Conservation (phyloP, 2,888 invertebrate species). For the Meandrusa payeni region DNA sequence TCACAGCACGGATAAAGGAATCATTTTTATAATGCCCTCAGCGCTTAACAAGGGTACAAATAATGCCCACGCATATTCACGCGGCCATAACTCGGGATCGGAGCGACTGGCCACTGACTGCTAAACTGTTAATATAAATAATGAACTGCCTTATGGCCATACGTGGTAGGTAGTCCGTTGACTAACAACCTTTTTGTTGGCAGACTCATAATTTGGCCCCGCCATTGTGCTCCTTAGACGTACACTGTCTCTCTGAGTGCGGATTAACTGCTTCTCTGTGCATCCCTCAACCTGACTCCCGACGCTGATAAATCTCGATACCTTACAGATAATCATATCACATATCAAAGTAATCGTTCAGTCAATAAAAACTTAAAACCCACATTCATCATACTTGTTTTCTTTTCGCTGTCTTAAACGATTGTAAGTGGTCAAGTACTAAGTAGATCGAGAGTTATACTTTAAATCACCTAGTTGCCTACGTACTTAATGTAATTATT, state of each 20-base stretch:
- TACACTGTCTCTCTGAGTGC: constrained; percentile 24
- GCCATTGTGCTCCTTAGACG: constrained; percentile 25
- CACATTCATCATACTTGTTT: constrained; percentile 5
- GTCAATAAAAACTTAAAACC: constrained; percentile 3
- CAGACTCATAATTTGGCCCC: constrained; percentile 49
- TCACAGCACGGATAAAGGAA: constrained; percentile 79
- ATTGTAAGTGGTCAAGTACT: no score
- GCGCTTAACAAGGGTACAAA: constrained; percentile 79
- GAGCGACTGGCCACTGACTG: constrained; percentile 69
- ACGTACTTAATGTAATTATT: no score
- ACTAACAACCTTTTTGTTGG: constrained; percentile 73
- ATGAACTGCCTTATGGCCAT: constrained; percentile 76
- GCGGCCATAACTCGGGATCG: constrained; percentile 73
- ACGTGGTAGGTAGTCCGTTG: constrained; percentile 71
- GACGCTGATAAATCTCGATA: constrained; percentile 23
- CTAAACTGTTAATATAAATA: constrained; percentile 81
- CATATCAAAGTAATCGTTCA: constrained; percentile 11
- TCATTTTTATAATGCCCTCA: constrained; percentile 80
- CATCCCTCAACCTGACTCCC: constrained; percentile 24
- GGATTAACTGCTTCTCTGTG: constrained; percentile 30
- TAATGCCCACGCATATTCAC: constrained; percentile 80
- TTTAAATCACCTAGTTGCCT: no score
- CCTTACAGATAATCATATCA: constrained; percentile 14
- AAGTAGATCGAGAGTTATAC: no score
- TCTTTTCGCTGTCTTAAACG: neutral